phyloP scores from a whole-genome alignment of 1,140 invertebrate species.

The Chionoecetes opilio region DNA sequence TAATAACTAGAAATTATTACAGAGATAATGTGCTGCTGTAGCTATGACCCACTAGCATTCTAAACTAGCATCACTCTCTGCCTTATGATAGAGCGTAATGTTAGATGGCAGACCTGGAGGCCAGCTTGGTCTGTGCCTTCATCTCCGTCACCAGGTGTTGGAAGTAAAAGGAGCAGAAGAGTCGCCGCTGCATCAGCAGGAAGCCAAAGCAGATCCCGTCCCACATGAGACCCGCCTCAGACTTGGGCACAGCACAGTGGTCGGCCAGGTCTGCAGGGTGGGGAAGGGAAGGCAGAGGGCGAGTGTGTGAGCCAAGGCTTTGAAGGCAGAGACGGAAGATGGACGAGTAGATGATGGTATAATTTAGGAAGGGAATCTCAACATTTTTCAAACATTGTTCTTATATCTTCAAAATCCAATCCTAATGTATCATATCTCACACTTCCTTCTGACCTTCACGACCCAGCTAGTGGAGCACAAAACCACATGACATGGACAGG shows the following conservation, averaged over 20 bases:
- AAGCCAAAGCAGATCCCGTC: slow-evolving; percentile 97
- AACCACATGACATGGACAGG: no score
- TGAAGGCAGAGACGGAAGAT: background rate
- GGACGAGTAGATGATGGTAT: background rate
- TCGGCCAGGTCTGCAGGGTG: slow-evolving; percentile 70
- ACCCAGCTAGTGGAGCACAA: no score
- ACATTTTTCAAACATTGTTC: no score
- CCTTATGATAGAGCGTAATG: no score
- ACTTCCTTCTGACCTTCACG: no score
- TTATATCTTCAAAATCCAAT: no score
- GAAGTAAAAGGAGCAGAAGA: slow-evolving; percentile 98
- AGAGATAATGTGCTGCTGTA: no score
- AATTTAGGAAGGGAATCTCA: no score
- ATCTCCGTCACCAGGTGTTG: slow-evolving; percentile 97
- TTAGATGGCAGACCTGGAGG: slow-evolving; percentile 91
- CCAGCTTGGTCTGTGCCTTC: slow-evolving; percentile 96
- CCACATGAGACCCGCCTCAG: slow-evolving; percentile 95
- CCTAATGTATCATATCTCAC: no score
- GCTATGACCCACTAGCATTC: no score
- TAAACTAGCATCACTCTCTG: no score
- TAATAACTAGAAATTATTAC: no score
- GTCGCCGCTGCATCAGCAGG: slow-evolving; percentile 93
- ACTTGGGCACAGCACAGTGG: slow-evolving; percentile 89
- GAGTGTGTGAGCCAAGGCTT: background rate
- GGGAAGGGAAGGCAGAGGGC: background rate